Conservation (phyloP, 2,797 vertebrate genomes). For the Neosilurus mollespiculum region DNA sequence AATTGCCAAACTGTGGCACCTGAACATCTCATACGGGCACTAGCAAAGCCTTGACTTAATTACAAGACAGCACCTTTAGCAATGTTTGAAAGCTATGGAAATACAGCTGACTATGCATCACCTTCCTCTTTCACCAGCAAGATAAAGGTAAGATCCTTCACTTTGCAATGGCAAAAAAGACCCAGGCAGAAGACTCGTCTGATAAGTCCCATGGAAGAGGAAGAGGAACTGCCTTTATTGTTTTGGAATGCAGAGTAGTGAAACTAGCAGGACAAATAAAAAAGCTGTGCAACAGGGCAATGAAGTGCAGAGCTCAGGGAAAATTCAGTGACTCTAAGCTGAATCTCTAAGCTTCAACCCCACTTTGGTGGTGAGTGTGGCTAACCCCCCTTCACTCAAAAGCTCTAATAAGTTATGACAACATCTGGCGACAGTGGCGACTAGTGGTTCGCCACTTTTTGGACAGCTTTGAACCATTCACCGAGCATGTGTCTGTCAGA, state of each 20-base stretch:
- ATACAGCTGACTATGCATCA: slow-evolving; percentile 2
- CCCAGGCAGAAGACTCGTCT: not conserved
- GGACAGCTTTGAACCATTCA: no score
- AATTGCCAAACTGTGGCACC: not conserved
- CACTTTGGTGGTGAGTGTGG: not conserved
- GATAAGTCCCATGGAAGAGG: not conserved
- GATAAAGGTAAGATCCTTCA: not conserved
- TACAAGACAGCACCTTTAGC: not conserved
- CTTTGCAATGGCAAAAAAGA: not conserved
- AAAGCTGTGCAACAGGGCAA: not conserved
- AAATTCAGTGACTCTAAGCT: not conserved
- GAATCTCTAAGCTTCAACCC: not conserved
- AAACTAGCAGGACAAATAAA: not conserved
- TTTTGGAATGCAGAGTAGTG: not conserved
- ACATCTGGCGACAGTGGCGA: no score
- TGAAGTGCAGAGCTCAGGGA: not conserved
- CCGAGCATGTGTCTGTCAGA: no score
- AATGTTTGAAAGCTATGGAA: not conserved
- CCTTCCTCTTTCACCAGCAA: not conserved
- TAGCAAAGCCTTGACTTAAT: not conserved
- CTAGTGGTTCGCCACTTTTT: no score
- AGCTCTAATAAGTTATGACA: no score
- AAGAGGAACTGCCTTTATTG: not conserved
- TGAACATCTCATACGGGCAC: not conserved
- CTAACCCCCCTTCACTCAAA: not conserved